These are phyloP conservation scores for Elephas maximus DNA, from an alignment of 2,113 vertebrate genomes.

Conservation along the genomic window DNA sequence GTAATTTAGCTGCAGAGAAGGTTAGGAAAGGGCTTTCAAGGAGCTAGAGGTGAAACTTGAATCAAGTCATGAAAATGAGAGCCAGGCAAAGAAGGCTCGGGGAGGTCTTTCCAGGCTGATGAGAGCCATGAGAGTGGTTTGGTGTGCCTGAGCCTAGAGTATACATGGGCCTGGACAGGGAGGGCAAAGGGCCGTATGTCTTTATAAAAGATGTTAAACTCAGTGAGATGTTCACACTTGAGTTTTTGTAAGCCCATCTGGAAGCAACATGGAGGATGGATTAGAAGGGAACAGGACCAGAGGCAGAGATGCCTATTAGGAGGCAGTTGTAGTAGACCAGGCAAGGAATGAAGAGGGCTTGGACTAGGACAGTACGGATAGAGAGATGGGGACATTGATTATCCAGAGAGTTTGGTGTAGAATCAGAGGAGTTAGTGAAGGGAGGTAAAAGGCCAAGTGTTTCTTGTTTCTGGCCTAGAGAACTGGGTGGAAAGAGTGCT, in stretches of 20 bases:
- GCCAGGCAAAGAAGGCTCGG: background rate
- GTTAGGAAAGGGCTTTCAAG: background rate
- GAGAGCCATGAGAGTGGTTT: background rate
- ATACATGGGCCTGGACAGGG: background rate
- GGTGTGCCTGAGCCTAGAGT: background rate
- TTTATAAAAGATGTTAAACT: background rate
- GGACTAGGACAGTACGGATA: background rate
- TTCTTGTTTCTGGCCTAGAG: conserved; percentile 25
- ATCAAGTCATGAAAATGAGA: conserved; percentile 28
- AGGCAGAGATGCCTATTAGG: background rate
- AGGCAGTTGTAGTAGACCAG: conserved; percentile 5
- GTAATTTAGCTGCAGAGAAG: background rate
- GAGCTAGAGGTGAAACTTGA: background rate
- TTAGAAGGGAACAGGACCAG: background rate
- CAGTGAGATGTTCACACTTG: background rate
- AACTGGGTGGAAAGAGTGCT: background rate
- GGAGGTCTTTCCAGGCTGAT: background rate
- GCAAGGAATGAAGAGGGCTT: background rate
- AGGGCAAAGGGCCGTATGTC: background rate
- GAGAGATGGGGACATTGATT: background rate
- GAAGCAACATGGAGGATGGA: background rate
- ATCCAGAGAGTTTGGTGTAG: background rate
- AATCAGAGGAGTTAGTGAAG: conserved; percentile 1
- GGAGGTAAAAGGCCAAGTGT: background rate
- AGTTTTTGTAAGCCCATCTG: conserved; percentile 35